phyloP scores from a whole-genome alignment of 2,797 vertebrate species.

The Esox masquinongy region DNA sequence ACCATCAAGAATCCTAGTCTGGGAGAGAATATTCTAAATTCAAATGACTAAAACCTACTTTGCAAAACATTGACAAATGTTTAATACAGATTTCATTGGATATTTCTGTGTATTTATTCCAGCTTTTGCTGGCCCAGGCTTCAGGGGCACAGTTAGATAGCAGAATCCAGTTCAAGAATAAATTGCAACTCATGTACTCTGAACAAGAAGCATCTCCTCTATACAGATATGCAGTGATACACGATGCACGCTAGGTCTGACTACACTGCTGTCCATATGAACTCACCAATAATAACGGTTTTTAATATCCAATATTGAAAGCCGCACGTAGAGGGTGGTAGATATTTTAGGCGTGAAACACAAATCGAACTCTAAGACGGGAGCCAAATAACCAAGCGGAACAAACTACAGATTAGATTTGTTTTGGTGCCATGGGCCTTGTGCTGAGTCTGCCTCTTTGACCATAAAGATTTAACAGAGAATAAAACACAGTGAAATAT shows the following conservation, averaged over 20 bases:
- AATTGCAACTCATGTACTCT: constrained; percentile 8
- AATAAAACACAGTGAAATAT: not conserved
- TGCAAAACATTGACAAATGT: no score
- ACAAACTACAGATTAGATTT: not conserved
- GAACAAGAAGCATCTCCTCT: constrained; percentile 3
- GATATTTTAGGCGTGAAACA: not conserved
- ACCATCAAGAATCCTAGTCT: no score
- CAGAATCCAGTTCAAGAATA: constrained; percentile 34
- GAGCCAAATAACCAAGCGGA: not conserved
- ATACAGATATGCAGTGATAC: constrained; percentile 14
- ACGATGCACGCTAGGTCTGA: not conserved
- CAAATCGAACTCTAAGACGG: not conserved
- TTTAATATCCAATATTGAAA: not conserved
- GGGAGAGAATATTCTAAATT: no score
- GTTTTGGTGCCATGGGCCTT: not conserved
- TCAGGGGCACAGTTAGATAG: constrained; percentile 13
- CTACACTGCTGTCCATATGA: not conserved
- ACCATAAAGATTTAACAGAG: not conserved
- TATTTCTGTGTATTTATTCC: no score
- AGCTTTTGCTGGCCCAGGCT: not conserved
- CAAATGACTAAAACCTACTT: no score
- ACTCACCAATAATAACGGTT: not conserved
- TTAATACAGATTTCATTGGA: no score
- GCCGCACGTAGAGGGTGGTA: not conserved
- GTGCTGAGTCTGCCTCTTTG: not conserved